Conservation (phyloP, 1,140 invertebrate genomes). For the Ridgeia piscesae region DNA sequence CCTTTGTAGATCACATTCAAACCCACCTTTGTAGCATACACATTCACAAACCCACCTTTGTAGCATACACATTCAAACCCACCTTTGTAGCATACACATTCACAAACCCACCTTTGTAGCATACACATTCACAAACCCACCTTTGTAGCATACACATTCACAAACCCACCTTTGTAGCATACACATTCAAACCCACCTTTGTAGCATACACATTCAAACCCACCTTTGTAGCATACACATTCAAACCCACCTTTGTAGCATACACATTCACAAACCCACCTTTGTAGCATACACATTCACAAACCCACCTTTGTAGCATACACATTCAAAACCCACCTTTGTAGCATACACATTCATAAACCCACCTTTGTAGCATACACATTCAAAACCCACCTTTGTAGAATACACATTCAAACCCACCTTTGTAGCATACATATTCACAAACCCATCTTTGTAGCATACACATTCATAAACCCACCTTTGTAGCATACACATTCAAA, state of each 20-base stretch:
- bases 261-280: no score
- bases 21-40: slow-evolving; percentile 54
- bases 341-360: not conserved
- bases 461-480: slow-evolving; percentile 38
- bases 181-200: slow-evolving; percentile 44
- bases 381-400: no score
- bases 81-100: no score
- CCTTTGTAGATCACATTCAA: not conserved
- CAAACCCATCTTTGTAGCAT: not conserved
- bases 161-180: not conserved
- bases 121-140: slow-evolving; percentile 33
- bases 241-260: slow-evolving; percentile 49
- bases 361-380: slow-evolving; percentile 55
- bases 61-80: slow-evolving; percentile 7
- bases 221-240: not conserved
- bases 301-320: slow-evolving; percentile 51
- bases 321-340: no score
- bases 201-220: no score
- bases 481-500: no score
- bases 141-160: no score
- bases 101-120: not conserved
- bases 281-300: not conserved
- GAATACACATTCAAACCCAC: slow-evolving; percentile 31
- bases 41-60: no score
- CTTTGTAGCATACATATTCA: no score